Base-by-base conservation (phyloP, 2,113 vertebrate genomes). In the Euleptes europaea region DNA sequence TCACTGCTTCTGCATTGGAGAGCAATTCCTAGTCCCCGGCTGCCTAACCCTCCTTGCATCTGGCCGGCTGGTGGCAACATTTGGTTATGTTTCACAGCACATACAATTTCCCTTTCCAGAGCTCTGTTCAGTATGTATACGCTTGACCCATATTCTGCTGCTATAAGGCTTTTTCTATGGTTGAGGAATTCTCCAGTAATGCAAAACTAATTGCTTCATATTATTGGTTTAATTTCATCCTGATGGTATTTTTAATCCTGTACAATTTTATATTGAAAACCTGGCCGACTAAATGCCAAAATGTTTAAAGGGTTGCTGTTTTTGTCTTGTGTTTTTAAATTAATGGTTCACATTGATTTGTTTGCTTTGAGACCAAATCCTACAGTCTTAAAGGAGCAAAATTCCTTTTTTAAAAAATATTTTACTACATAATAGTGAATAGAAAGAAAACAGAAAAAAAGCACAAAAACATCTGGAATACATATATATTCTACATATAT, bases 291-390 rank as follows among this genome's bases (percentile, higher is more conserved):
- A 83, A 76, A 19, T 86, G 9, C 33, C 67, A 47, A 10, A 66
- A 6, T 19, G 4, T 28, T 63, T 63, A 73, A 19, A 63, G 17
- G 11, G 17, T 54, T 72, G 71, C 67, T 69, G 2, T 40, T 65
- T 49, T 67, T 11, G 69, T 85, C 0, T 0, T 15, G 66, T 31
- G 1, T 7, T 70, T 13, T 70, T 70, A 77, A 44, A 23, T 49
- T 80, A 83, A 89, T 77, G 82, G 63, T 84, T 54, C 23, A 86
- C 3, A 40, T 47, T 49, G 84, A 69, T 21, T n/a, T 3, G 11
- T 86, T 85, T 86, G 42, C 11, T 91, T 70, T 78, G 44, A n/a
- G 26, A 7, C 4, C 86, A 42, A n/a, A 87, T 40, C 28, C 28
- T 15, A 2, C 19, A 33, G 8, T 19, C 12, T 17, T 78, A 77